phyloP scores from a whole-genome alignment of 92 coral and sea anemone genomes.

The Blastomussa wellsi region DNA sequence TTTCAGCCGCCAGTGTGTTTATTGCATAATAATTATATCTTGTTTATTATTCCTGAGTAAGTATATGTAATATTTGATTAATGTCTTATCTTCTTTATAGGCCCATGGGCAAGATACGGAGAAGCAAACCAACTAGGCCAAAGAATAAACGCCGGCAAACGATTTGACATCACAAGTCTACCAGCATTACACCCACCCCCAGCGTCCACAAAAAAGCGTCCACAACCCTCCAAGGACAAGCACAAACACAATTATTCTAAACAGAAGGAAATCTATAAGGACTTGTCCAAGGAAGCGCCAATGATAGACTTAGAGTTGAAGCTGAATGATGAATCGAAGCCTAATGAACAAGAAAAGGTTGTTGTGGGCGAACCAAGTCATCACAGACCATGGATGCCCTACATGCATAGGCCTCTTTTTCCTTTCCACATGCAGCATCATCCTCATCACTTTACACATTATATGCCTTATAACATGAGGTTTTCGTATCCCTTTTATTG shows the following conservation, averaged over 20 bases:
- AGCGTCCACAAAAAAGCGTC: background rate
- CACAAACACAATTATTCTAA: background rate
- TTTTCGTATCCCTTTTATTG: conserved; percentile 2
- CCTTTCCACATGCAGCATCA: background rate
- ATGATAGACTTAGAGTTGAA: conserved; percentile 3
- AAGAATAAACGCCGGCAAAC: conserved; percentile 9
- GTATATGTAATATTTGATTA: too few species aligned
- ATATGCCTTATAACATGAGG: background rate
- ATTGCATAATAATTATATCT: too few species aligned
- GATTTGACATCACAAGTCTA: conserved; percentile 35
- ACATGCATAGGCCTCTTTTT: conserved; percentile 9
- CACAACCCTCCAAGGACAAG: background rate
- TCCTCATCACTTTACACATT: background rate
- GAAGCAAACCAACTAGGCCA: background rate
- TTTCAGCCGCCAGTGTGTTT: too few species aligned
- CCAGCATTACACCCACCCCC: conserved; percentile 18
- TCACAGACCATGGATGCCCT: conserved; percentile 20
- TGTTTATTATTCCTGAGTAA: too few species aligned
- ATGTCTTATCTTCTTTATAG: background rate
- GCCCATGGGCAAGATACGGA: background rate
- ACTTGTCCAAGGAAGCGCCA: background rate
- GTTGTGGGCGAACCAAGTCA: conserved; percentile 1
- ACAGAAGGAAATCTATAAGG: background rate
- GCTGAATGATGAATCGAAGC: conserved; percentile 3
- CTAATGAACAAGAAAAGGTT: background rate